Conservation (phyloP, 2,797 vertebrate species). For the Lates japonicus region DNA sequence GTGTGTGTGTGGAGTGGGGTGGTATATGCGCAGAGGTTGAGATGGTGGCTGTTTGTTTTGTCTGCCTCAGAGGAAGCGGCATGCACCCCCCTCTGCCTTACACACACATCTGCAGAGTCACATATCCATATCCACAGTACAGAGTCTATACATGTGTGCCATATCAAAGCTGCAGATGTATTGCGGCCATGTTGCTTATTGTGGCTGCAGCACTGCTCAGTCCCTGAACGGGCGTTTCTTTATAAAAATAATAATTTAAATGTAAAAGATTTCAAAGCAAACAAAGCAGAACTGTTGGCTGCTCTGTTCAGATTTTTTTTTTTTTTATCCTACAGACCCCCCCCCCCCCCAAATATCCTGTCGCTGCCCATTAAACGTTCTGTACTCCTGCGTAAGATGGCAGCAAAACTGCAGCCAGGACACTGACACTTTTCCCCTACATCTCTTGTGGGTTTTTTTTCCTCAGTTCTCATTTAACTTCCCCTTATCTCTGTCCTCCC, state of each 20-base stretch:
- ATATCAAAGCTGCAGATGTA: slow-evolving; percentile 28
- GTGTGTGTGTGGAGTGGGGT: slow-evolving; percentile 61
- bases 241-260: background rate
- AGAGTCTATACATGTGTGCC: slow-evolving; percentile 10
- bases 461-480: background rate
- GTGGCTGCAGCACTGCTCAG: background rate
- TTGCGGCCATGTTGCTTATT: slow-evolving; percentile 20
- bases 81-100: slow-evolving; percentile 39
- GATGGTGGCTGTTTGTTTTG: slow-evolving; percentile 84
- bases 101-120: slow-evolving; percentile 62
- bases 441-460: background rate
- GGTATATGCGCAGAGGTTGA: slow-evolving; percentile 75
- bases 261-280: background rate
- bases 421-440: slow-evolving; percentile 16
- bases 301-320: background rate
- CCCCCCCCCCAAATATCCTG: slow-evolving; percentile 10
- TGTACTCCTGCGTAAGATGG: slow-evolving; percentile 40
- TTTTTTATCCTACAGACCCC: slow-evolving; percentile 4
- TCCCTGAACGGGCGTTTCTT: background rate
- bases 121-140: slow-evolving; percentile 27
- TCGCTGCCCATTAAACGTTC: slow-evolving; percentile 6
- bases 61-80: slow-evolving; percentile 72
- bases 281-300: background rate
- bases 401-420: slow-evolving; percentile 45
- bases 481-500: background rate